Evolutionary conservation across 2,797 vertebrate genomes (phyloP), one percentile per base, ranked within the genome.

Genomic region (Rhabdophis nuchalis): DNA sequence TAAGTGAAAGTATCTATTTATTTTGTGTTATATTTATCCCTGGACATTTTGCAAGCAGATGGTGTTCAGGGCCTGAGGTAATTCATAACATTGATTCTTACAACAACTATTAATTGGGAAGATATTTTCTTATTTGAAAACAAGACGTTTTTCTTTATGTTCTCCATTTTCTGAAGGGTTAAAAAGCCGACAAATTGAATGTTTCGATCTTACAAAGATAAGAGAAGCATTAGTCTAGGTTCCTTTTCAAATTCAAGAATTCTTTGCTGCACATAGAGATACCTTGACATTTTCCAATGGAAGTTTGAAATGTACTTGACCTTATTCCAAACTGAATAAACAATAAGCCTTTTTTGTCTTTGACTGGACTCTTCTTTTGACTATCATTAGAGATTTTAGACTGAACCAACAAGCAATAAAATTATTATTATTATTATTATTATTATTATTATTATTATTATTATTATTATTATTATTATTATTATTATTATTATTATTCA

Each of bases 301-400:
- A 53, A 4, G 0, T n/a, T 52, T 86, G 27, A 53, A 92, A 77
- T 36, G 93, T 82, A 25, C 13, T 41, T 27, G 54, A 92, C 0
- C 7, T 10, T 5, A 0, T 6, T 90, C 77, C 32, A 68, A 3
- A 32, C 29, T 1, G 54, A 46, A 16, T 88, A 92, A 88, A 7
- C 32, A 54, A 87, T 8, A 27, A 77, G 50, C 25, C 88, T 20
- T 10, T 77, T 8, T 18, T 85, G 12, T 32, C 16, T 56, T n/a
- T 1, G 0, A 68, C 9, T 88, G 85, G 88, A 87, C 7, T 86
- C 56, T 86, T 58, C 60, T 85, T 57, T 85, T 85, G 50, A 20
- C 41, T 53, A 14, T 56, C 82, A 41, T 94, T 87, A 89, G 11
- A 68, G 57, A 36, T 60, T 68, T 85, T 41, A n/a, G n/a, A n/a